Evolutionary conservation across 2,113 vertebrate genomes (phyloP).

Genomic region (Boulengeromyrus knoepffleri): DNA sequence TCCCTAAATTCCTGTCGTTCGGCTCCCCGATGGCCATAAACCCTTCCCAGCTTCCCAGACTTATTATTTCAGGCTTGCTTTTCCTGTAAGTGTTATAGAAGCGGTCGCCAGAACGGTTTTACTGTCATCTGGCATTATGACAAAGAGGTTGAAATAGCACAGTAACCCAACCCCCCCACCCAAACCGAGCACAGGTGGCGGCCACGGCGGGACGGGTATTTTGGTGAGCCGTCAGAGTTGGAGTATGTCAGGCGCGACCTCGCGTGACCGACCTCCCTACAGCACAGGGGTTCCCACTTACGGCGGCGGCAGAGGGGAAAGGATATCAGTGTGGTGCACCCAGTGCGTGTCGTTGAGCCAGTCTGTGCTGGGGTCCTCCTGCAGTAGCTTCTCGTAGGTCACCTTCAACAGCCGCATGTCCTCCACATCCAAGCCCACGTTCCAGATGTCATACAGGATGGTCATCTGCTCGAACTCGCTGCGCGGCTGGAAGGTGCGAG

Average conservation of each 20-base stretch:
- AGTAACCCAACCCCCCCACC: background rate
- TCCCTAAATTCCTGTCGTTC: background rate
- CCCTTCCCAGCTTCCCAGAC: background rate
- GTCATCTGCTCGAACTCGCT: constrained; percentile 94
- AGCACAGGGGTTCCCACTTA: too few species aligned
- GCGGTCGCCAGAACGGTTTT: background rate
- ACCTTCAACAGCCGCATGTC: constrained; percentile 71
- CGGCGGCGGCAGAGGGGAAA: constrained; percentile 23
- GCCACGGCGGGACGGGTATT: background rate
- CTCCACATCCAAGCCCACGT: constrained; percentile 76
- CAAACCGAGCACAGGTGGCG: background rate
- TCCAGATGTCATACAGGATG: constrained; percentile 92
- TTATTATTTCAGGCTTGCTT: background rate
- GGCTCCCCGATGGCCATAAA: too few species aligned
- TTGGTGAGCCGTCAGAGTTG: background rate
- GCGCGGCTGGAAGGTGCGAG: constrained; percentile 60
- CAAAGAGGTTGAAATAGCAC: background rate
- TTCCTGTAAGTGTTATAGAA: background rate
- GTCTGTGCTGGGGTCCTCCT: constrained; percentile 75
- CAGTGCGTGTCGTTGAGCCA: constrained; percentile 95
- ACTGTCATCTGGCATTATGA: background rate
- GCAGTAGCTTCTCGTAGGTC: constrained; percentile 78
- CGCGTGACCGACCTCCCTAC: background rate
- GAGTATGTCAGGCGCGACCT: background rate
- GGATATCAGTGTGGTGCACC: constrained; percentile 91